Evolutionary conservation across 1,140 invertebrate species (phyloP).

Genomic region (Aphelenchoides avenae): DNA sequence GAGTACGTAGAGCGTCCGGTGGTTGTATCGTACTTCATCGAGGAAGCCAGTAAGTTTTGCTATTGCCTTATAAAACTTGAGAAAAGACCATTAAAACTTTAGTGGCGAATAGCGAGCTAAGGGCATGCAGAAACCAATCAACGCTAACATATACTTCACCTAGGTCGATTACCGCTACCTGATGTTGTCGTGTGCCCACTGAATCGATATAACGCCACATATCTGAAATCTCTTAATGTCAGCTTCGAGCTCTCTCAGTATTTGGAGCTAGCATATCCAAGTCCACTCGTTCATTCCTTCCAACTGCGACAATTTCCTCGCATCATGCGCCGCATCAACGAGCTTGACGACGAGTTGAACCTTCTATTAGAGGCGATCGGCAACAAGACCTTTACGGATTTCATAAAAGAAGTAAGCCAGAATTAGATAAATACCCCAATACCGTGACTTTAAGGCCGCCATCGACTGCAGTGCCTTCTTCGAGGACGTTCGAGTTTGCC

Average conservation of each 20-base stretch:
- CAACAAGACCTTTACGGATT: slow-evolving; percentile 17
- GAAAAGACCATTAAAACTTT: too few species aligned
- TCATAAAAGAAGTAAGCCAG: slow-evolving; percentile 19
- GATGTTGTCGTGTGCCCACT: slow-evolving; percentile 51
- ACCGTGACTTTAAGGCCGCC: slow-evolving; percentile 21
- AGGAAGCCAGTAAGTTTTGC: slow-evolving; percentile 31
- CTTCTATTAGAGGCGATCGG: slow-evolving; percentile 17
- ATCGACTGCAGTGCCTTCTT: slow-evolving; percentile 41
- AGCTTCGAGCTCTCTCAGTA: slow-evolving; percentile 44
- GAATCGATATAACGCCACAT: slow-evolving; percentile 49
- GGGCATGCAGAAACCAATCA: too few species aligned
- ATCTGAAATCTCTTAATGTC: slow-evolving; percentile 33
- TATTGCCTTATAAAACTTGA: too few species aligned
- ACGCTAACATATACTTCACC: too few species aligned
- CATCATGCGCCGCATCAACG: slow-evolving; percentile 15
- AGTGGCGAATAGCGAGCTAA: too few species aligned
- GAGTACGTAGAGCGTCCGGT: slow-evolving; percentile 31
- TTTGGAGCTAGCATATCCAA: slow-evolving; percentile 42
- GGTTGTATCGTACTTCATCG: slow-evolving; percentile 46
- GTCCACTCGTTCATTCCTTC: slow-evolving; percentile 33
- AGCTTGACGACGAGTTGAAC: slow-evolving; percentile 34
- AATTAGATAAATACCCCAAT: slow-evolving; percentile 10
- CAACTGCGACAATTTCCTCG: slow-evolving; percentile 14
- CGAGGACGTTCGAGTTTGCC: slow-evolving; percentile 28
- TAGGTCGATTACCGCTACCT: slow-evolving; percentile 26